These are phyloP conservation scores for Tiliqua scincoides DNA, from an alignment of 2,113 vertebrate genomes.

Conservation along the genomic window DNA sequence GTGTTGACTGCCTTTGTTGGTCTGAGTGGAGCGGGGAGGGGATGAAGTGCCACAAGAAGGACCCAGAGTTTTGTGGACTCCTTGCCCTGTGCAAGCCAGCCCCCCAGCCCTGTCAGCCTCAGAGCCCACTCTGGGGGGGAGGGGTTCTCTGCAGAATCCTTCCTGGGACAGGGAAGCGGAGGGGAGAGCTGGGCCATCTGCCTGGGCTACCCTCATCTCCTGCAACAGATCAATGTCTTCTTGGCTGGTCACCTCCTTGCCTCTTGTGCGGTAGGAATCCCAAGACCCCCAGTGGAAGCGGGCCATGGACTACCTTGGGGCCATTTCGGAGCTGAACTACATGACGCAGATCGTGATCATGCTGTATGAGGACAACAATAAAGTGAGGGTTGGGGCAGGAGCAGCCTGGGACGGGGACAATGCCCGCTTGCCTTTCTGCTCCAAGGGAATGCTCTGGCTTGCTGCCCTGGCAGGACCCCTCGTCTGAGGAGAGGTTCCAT, in stretches of 20 bases:
- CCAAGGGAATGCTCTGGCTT: neutral
- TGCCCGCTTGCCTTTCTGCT: too few species aligned
- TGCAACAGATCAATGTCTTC: neutral
- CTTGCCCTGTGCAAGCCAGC: neutral
- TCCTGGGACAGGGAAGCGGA: too few species aligned
- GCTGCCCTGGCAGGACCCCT: constrained; percentile 80
- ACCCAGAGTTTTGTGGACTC: neutral
- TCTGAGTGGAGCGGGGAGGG: too few species aligned
- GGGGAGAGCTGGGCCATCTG: neutral
- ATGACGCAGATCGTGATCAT: constrained; percentile 99
- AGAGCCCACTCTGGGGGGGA: too few species aligned
- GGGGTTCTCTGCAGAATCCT: neutral
- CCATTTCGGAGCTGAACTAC: constrained; percentile 98
- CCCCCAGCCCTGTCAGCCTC: too few species aligned
- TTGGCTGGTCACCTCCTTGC: constrained; percentile 27
- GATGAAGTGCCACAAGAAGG: neutral
- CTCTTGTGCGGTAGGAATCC: constrained; percentile 82
- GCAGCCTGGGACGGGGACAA: too few species aligned
- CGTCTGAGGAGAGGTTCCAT: constrained; percentile 96
- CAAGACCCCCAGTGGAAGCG: constrained; percentile 97
- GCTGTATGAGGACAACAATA: constrained; percentile 98
- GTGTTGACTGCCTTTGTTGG: too few species aligned
- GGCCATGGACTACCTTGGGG: constrained; percentile 96
- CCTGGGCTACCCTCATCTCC: too few species aligned
- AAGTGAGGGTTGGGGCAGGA: constrained; percentile 75